phyloP scores from a whole-genome alignment of 2,113 vertebrate species.

The Sinocyclocheilus anophthalmus region DNA sequence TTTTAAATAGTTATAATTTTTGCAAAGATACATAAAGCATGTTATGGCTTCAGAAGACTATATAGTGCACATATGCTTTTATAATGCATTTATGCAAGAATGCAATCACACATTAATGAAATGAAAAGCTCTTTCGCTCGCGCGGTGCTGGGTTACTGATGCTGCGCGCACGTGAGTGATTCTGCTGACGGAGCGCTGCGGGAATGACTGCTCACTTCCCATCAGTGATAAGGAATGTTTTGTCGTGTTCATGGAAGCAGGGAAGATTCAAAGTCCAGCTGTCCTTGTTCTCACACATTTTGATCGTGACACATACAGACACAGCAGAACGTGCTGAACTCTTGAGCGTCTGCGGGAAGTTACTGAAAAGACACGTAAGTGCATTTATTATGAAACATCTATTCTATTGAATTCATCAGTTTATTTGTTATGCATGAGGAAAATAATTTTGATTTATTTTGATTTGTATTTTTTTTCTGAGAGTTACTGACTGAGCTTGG shows the following conservation, averaged over 20 bases:
- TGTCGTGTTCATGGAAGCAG: not conserved
- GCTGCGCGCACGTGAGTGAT: too few species aligned
- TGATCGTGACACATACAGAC: not conserved
- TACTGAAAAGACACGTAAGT: constrained; percentile 39
- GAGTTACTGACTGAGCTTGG: too few species aligned
- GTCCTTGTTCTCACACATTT: not conserved
- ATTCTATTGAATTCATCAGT: not conserved
- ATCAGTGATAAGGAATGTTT: not conserved
- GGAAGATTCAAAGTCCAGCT: not conserved
- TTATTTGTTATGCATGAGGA: not conserved
- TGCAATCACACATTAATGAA: not conserved
- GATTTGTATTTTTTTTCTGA: too few species aligned
- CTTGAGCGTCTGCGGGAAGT: not conserved
- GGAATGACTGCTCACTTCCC: not conserved
- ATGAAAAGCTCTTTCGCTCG: too few species aligned
- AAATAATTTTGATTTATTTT: too few species aligned
- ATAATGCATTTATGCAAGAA: not conserved
- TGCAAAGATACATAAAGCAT: too few species aligned
- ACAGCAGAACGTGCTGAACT: not conserved
- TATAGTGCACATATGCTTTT: too few species aligned
- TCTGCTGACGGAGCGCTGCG: not conserved
- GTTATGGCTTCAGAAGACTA: too few species aligned
- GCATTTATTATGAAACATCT: not conserved
- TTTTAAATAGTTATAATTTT: not conserved
- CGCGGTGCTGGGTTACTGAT: not conserved